Conservation (phyloP, 2,797 vertebrate species). For the Tolypeutes matacus region DNA sequence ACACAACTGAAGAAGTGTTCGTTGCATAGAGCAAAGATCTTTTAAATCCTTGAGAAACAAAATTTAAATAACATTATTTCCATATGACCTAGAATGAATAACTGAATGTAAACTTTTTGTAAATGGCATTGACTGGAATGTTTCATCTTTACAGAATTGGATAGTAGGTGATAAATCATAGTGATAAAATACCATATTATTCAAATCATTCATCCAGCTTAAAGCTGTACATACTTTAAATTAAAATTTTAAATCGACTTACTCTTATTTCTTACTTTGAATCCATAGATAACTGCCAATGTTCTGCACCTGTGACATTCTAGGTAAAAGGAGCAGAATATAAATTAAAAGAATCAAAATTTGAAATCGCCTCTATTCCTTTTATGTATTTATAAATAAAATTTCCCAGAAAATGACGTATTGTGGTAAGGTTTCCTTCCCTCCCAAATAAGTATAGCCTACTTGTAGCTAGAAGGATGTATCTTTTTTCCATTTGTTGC, state of each 20-base stretch:
- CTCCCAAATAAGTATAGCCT: not conserved
- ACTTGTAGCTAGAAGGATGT: not conserved
- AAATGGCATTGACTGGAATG: not conserved
- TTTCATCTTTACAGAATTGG: not conserved
- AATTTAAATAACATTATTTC: not conserved
- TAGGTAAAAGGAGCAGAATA: not conserved
- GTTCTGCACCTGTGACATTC: not conserved
- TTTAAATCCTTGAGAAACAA: slow-evolving; percentile 13
- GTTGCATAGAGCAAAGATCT: not conserved
- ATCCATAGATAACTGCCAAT: not conserved
- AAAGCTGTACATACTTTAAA: not conserved
- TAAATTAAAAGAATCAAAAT: not conserved
- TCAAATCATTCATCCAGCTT: not conserved
- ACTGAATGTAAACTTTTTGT: slow-evolving; percentile 19
- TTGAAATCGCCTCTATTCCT: not conserved
- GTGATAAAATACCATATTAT: not conserved
- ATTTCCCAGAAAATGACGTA: not conserved
- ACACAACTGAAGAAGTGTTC: not conserved
- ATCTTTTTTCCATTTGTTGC: not conserved
- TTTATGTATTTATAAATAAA: not conserved
- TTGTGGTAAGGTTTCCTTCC: not conserved
- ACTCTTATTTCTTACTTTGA: not conserved
- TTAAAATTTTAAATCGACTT: slow-evolving; percentile 29
- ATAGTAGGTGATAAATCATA: not conserved
- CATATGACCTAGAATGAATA: not conserved